A percentile compares a stretch with the other conserved stretches of the same genome.
Evolutionary conservation across 2,888 invertebrate genomes (phyloP).

Genomic region (Norana najaformis): DNA sequence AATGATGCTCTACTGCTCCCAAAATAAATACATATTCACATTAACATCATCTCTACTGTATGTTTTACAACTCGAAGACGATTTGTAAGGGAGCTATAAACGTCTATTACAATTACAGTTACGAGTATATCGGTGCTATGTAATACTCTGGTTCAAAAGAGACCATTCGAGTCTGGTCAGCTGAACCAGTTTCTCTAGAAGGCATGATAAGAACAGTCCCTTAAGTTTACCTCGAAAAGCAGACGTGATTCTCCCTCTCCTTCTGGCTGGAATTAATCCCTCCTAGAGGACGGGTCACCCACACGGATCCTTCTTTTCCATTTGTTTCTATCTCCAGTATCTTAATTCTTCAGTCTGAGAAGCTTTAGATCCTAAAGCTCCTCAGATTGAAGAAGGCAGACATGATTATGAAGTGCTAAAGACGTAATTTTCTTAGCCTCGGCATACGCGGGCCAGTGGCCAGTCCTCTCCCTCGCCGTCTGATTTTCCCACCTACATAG

Average conservation of each 20-base stretch:
- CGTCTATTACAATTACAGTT: background rate
- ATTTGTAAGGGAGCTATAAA: background rate
- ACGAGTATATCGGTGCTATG: background rate
- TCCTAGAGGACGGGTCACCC: too few relatives aligned
- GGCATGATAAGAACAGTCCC: background rate
- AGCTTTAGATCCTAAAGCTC: too few relatives aligned
- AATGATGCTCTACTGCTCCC: background rate
- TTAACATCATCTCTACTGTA: background rate
- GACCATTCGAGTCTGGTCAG: background rate
- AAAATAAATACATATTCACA: constrained; percentile 5
- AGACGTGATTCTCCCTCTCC: too few relatives aligned
- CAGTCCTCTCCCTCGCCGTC: background rate
- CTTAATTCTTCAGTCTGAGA: too few relatives aligned
- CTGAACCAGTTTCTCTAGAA: background rate
- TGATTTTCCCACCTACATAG: background rate
- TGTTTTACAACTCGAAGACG: background rate
- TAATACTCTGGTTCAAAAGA: background rate
- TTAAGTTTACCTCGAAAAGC: too few relatives aligned
- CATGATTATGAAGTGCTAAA: background rate
- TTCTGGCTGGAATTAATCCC: too few relatives aligned
- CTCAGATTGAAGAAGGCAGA: background rate
- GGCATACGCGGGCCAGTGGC: background rate
- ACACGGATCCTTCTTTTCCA: too few relatives aligned
- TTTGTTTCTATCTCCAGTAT: too few relatives aligned
- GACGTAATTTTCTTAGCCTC: background rate